Conservation (phyloP, 1,140 invertebrate species). For the Drosophila sproati region DNA sequence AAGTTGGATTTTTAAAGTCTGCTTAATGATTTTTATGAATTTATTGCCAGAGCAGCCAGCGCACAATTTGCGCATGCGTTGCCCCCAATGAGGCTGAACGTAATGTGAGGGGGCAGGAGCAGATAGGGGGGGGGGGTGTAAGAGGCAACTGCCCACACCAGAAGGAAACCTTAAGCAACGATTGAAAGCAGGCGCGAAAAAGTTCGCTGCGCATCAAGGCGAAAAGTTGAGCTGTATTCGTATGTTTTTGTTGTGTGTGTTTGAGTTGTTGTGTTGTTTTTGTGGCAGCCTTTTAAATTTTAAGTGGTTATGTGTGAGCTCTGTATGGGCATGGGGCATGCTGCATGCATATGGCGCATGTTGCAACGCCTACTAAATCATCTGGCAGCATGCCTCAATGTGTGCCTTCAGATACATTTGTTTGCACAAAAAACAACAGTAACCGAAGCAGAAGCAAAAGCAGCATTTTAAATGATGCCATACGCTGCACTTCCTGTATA, state of each 20-base stretch:
- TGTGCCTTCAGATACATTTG: slow-evolving; percentile 61
- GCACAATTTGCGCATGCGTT: slow-evolving; percentile 78
- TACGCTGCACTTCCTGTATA: slow-evolving; percentile 71
- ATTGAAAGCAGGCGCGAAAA: slow-evolving; percentile 51
- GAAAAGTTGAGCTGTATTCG: slow-evolving; percentile 48
- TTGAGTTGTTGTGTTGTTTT: slow-evolving; percentile 24
- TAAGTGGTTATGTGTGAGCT: slow-evolving; percentile 64
- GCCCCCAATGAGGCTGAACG: slow-evolving; percentile 71
- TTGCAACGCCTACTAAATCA: slow-evolving; percentile 82
- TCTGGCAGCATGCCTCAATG: slow-evolving; percentile 71
- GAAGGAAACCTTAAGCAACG: slow-evolving; percentile 35
- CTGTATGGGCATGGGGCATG: slow-evolving; percentile 54
- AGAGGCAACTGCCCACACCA: slow-evolving; percentile 42
- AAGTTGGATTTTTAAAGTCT: slow-evolving; percentile 61
- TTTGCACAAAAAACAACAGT: slow-evolving; percentile 58
- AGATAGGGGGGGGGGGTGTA: neutral
- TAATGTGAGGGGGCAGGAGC: neutral
- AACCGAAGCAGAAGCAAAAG: slow-evolving; percentile 3
- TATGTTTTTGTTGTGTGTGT: slow-evolving; percentile 16
- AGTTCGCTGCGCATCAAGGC: slow-evolving; percentile 49
- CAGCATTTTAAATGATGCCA: slow-evolving; percentile 58
- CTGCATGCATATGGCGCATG: slow-evolving; percentile 77
- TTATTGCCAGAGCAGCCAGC: slow-evolving; percentile 75
- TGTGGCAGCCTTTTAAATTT: slow-evolving; percentile 64
- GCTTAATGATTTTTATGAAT: slow-evolving; percentile 82